A percentile compares a stretch with the other conserved stretches of the same genome.
phyloP scores from a whole-genome alignment of 2,888 invertebrate species.

The Melieria omissa region DNA sequence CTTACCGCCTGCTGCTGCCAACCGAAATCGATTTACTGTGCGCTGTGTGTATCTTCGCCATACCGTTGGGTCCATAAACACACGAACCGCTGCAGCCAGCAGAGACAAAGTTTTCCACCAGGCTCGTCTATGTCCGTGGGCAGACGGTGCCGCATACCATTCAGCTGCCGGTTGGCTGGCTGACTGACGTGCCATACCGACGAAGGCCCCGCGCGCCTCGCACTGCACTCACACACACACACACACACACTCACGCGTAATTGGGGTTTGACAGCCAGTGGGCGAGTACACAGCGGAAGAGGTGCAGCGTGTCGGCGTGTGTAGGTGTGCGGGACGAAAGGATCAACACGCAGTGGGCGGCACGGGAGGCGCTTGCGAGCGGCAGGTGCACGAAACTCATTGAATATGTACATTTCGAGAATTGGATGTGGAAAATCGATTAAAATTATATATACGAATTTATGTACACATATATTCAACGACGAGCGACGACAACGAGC shows the following conservation, averaged over 20 bases:
- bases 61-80: too few relatives aligned
- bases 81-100: too few relatives aligned
- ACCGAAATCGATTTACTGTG: constrained; percentile 36
- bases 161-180: background rate
- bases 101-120: too few relatives aligned
- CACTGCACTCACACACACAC: background rate
- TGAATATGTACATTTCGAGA: constrained; percentile 47
- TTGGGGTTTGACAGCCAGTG: background rate
- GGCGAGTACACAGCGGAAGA: background rate
- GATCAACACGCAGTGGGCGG: background rate
- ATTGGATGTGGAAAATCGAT: constrained; percentile 65
- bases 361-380: constrained; percentile 5
- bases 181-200: background rate
- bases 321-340: background rate
- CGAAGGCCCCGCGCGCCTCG: background rate
- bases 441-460: constrained; percentile 45
- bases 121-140: background rate
- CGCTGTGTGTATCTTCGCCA: constrained; percentile 1
- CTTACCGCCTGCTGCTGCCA: constrained; percentile 15
- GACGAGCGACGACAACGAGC: background rate
- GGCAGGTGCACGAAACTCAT: constrained; percentile 25
- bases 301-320: background rate
- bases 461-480: constrained; percentile 10
- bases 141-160: background rate
- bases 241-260: background rate